Evolutionary conservation across 2,888 invertebrate genomes (phyloP), one percentile per base, ranked within the genome.

Genomic region (Protodeltote pygarga): DNA sequence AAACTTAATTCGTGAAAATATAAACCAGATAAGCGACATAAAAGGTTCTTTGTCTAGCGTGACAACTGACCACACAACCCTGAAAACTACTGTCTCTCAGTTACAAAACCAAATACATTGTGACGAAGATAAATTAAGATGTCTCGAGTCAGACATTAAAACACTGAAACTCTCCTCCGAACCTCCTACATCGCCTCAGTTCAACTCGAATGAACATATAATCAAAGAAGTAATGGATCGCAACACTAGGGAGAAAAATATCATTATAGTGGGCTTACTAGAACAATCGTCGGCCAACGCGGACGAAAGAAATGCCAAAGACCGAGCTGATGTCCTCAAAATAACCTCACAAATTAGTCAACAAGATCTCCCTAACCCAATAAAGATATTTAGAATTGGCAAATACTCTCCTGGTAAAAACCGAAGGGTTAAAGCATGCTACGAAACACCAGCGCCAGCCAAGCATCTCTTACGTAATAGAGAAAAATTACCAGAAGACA

Each of bases 21-120:
- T 10, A n/a, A 5, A 4, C 3, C 37, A 25, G 17, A 19, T 41
- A 19, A 41, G 25, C 19, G 32, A 34, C 2, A 41, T 39, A 5
- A 29, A 39, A 39, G 16, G n/a, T 4, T 32, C 31, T 3, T 11
- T 9, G 13, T 28, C 14, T 8, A 3, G 5, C 8, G 9, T 44
- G 6, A 8, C 9, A 16, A 5, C 0, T 0, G 28, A 28, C 16
- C 28, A 23, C 4, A 15, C 16, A 2, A 2, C 15, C 6, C 15
- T 42, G 8, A 25, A 27, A 16, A 8, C 5, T 5, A 33, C 8
- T 13, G 33, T 42, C 3, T 21, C 15, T 5, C 15, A 27, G 16
- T 16, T 28, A 16, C 16, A 28, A 28, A 28, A 28, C 5, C 15
- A 28, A 16, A 6, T 28, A 5, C n/a, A 8, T 2, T n/a, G n/a